Conservation (phyloP, 2,797 vertebrate genomes). For the Xyrichtys novacula region DNA sequence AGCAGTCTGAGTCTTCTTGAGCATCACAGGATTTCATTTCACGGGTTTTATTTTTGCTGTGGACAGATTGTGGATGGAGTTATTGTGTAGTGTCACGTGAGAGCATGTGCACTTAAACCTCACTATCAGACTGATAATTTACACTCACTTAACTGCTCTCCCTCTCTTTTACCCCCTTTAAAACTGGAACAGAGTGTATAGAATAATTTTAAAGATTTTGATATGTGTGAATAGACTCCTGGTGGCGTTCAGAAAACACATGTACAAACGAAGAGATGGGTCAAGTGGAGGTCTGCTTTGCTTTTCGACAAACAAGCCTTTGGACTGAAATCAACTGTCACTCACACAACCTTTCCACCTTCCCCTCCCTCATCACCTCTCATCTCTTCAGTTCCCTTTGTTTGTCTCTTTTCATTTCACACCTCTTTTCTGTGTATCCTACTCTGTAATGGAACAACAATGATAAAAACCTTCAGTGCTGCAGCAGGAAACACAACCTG, state of each 20-base stretch:
- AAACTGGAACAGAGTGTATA: too few relatives aligned
- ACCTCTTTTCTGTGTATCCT: background rate
- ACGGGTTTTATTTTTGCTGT: slow-evolving; percentile 77
- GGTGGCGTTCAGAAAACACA: background rate
- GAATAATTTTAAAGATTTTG: too few relatives aligned
- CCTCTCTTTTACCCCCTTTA: too few relatives aligned
- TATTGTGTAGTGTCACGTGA: slow-evolving; percentile 39
- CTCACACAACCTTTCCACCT: too few relatives aligned
- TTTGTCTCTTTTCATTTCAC: slow-evolving; percentile 1
- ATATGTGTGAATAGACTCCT: slow-evolving; percentile 7
- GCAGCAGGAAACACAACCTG: slow-evolving; percentile 32
- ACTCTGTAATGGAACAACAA: slow-evolving; percentile 15
- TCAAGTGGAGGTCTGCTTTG: too few relatives aligned
- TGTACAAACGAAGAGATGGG: background rate
- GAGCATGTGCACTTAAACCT: slow-evolving; percentile 19
- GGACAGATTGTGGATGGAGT: slow-evolving; percentile 52
- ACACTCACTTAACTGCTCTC: too few relatives aligned
- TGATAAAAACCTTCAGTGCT: slow-evolving; percentile 43
- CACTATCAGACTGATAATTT: slow-evolving; percentile 44
- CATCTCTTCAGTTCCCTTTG: slow-evolving; percentile 2
- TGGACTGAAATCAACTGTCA: too few relatives aligned
- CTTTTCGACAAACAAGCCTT: too few relatives aligned
- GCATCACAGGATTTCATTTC: slow-evolving; percentile 76
- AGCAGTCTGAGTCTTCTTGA: slow-evolving; percentile 60
- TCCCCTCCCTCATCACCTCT: background rate